Percentiles rank a stretch among this genome's conserved stretches.
Evolutionary conservation across 2,797 vertebrate species (phyloP).

Genomic region (Aulostomus chinensis): DNA sequence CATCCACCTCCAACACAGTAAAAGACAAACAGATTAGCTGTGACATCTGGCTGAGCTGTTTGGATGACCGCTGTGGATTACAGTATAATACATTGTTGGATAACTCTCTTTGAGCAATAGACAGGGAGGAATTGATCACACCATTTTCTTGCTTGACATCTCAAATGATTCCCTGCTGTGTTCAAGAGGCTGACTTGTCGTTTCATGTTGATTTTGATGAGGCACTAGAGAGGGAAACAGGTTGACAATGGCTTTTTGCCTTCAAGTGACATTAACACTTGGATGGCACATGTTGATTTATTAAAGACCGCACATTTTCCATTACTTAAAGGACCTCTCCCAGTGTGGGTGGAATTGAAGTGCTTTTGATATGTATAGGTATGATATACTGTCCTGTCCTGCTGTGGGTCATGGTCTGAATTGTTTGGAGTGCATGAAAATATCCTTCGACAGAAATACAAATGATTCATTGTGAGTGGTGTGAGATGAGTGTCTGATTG

Average conservation of each 20-base stretch:
- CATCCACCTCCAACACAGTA: background rate
- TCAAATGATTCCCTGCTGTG: slow-evolving; percentile 51
- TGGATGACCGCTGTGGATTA: background rate
- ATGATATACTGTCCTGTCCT: slow-evolving; percentile 25
- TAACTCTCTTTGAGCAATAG: slow-evolving; percentile 32
- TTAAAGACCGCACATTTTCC: slow-evolving; percentile 49
- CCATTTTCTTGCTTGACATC: slow-evolving; percentile 44
- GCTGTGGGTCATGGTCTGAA: slow-evolving; percentile 18
- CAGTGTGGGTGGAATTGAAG: slow-evolving; percentile 28
- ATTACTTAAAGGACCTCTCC: slow-evolving; percentile 28
- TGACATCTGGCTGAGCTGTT: too few relatives aligned
- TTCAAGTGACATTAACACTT: slow-evolving; percentile 57
- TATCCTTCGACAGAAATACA: background rate
- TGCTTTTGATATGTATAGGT: slow-evolving; percentile 36
- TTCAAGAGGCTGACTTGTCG: slow-evolving; percentile 32
- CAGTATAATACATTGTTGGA: slow-evolving; percentile 4
- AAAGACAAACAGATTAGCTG: background rate
- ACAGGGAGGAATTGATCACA: slow-evolving; percentile 49
- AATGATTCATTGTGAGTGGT: slow-evolving; percentile 13
- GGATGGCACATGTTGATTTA: slow-evolving; percentile 59
- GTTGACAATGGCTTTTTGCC: slow-evolving; percentile 42
- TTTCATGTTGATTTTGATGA: slow-evolving; percentile 61
- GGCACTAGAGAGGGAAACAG: slow-evolving; percentile 27
- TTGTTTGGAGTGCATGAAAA: slow-evolving; percentile 10
- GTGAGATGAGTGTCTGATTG: background rate